Evolutionary conservation across 2,113 vertebrate species (phyloP), one percentile per base, ranked within the genome.

Genomic region (Sceloporus tristichus): DNA sequence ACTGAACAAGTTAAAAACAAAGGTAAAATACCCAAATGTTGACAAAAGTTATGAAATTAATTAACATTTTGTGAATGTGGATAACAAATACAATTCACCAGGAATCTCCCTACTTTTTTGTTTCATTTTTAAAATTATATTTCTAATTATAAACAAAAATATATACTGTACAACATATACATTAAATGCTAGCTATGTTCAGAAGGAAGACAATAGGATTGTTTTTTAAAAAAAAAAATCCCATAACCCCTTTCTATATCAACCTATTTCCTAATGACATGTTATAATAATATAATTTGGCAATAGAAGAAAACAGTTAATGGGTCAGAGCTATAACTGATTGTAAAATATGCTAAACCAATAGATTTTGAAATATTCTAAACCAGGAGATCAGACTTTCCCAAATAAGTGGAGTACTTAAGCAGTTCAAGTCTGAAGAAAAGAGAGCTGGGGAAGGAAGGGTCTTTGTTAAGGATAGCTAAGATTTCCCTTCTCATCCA

Each of bases 1-100:
- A 66, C 62, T 54, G 62, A 11, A 7, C 21, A 82, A 88, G 75
- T 53, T 56, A 74, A 91, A 84, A 40, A 59, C 88, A 87, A 90
- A 68, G 14, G 0, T 74, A 23, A 85, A 90, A 21, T 82, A 0
- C 5, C 4, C 66, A 74, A 59, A 54, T 86, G 84, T 85, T 3
- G 5, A 27, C 1, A 90, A 71, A 82, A 66, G 14, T 70, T 18
- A 34, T 85, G 1, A 4, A 1, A 3, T 65, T 29, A 73, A 56
- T 82, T 79, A 70, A 54, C 3, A 71, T 10, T 21, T 91, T 90
- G 77, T 38, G 86, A 56, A 88, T 84, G 29, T 25, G 48, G 85
- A 91, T 80, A 83, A 85, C 87, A 29, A 40, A 3, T 27, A 80
- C 2, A 68, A 53, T 86, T 79, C 65, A 70, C 5, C 27, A 53